Conservation (phyloP, 2,888 invertebrate genomes). For the Hermaeophaga mercurialis region DNA sequence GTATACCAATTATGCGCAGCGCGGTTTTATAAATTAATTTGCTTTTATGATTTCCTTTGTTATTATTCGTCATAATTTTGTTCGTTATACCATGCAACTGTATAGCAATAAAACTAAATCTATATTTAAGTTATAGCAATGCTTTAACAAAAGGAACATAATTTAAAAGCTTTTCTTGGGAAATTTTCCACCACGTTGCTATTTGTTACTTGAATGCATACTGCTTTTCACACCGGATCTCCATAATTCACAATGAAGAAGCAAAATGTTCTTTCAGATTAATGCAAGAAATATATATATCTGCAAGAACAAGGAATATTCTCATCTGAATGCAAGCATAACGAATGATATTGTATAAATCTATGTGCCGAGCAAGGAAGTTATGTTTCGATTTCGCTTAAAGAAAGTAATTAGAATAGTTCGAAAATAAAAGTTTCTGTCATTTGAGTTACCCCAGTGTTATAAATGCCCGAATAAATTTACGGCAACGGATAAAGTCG, state of each 20-base stretch:
- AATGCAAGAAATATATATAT: constrained; percentile 22
- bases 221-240: constrained; percentile 19
- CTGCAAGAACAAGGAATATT: constrained; percentile 10
- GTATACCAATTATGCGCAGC: too few relatives aligned
- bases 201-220: constrained; percentile 19
- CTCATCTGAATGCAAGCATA: constrained; percentile 4
- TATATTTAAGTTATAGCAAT: constrained; percentile 1
- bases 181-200: constrained; percentile 13
- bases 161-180: not conserved
- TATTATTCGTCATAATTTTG: too few relatives aligned
- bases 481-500: too few relatives aligned
- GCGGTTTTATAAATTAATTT: too few relatives aligned
- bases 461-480: too few relatives aligned
- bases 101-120: not conserved
- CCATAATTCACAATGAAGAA: constrained; percentile 18
- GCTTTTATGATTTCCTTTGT: too few relatives aligned
- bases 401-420: too few relatives aligned
- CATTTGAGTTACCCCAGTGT: too few relatives aligned
- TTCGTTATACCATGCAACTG: too few relatives aligned
- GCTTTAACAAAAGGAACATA: constrained; percentile 1
- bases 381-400: too few relatives aligned
- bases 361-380: not conserved
- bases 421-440: too few relatives aligned
- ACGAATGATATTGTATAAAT: constrained; percentile 8
- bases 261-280: constrained; percentile 19